Evolutionary conservation across 1,140 invertebrate species (phyloP).

Genomic region (Amphibalanus amphitrite): DNA sequence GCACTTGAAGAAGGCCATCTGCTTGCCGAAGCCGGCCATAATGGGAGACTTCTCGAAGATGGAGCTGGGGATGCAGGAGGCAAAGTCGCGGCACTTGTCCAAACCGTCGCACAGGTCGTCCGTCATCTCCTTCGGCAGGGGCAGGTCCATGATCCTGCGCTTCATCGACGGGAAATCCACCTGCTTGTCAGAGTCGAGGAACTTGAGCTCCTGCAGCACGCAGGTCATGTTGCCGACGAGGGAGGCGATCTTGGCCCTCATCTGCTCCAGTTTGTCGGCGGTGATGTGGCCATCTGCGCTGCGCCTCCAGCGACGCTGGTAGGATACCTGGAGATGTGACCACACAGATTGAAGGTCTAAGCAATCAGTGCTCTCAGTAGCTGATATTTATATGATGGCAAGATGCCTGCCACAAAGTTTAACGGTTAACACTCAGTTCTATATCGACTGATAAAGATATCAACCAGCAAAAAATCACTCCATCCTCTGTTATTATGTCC

Average conservation of each 20-base stretch:
- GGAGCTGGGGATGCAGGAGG: constrained; percentile 3
- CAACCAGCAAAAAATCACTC: too few relatives aligned
- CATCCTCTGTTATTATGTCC: too few relatives aligned
- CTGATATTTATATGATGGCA: too few relatives aligned
- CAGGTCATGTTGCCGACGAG: background rate
- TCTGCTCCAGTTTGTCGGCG: background rate
- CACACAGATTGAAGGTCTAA: too few relatives aligned
- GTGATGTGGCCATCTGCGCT: background rate
- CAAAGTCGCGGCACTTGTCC: background rate
- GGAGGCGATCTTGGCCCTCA: background rate
- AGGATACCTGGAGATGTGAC: too few relatives aligned
- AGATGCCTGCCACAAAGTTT: too few relatives aligned
- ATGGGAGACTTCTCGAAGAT: background rate
- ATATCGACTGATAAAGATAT: too few relatives aligned
- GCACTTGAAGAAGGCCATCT: background rate
- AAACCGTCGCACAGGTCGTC: background rate
- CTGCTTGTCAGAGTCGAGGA: background rate
- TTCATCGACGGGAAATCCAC: background rate
- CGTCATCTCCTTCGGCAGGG: background rate
- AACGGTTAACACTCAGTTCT: too few relatives aligned
- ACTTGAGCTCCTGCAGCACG: background rate
- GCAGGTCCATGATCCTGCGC: background rate
- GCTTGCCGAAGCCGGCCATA: background rate
- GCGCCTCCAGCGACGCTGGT: background rate
- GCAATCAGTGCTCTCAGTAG: too few relatives aligned